A percentile compares a stretch with the other conserved stretches of the same genome.
Conservation (phyloP, 2,113 vertebrate species). For the Ctenomys sociabilis region DNA sequence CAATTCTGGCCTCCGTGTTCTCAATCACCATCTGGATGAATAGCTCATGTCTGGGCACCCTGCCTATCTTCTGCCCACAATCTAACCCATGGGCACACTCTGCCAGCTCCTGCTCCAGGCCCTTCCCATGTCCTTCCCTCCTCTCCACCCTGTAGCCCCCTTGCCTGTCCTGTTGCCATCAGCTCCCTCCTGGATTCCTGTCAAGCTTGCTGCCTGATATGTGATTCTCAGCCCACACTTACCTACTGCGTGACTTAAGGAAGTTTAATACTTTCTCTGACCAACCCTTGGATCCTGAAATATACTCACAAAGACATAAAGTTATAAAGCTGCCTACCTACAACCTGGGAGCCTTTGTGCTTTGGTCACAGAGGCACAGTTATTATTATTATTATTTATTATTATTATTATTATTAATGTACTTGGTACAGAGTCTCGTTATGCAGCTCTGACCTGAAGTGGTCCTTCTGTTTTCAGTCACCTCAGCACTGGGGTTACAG, state of each 20-base stretch:
- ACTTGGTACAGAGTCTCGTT: no score
- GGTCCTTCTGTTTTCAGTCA: no score
- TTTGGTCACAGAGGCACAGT: not conserved
- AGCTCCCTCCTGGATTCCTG: not conserved
- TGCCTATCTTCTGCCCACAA: not conserved
- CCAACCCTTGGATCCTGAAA: not conserved
- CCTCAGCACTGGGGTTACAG: no score
- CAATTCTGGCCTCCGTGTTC: not conserved
- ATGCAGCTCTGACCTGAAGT: no score
- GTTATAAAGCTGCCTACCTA: not conserved
- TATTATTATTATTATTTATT: no score
- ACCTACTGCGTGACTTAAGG: not conserved
- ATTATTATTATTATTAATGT: no score
- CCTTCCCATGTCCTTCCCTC: not conserved
- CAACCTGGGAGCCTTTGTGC: not conserved
- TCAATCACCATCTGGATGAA: not conserved
- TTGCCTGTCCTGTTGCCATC: fast-evolving
- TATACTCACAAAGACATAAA: not conserved
- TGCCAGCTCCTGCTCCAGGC: not conserved
- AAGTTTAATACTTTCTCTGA: not conserved
- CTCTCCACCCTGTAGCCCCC: not conserved
- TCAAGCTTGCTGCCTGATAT: not conserved
- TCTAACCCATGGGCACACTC: not conserved
- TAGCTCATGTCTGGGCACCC: not conserved
- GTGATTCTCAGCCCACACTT: no score